Evolutionary conservation across 2,888 invertebrate species (phyloP), one percentile per base, ranked within the genome.

Genomic region (Ectemnius continuus): DNA sequence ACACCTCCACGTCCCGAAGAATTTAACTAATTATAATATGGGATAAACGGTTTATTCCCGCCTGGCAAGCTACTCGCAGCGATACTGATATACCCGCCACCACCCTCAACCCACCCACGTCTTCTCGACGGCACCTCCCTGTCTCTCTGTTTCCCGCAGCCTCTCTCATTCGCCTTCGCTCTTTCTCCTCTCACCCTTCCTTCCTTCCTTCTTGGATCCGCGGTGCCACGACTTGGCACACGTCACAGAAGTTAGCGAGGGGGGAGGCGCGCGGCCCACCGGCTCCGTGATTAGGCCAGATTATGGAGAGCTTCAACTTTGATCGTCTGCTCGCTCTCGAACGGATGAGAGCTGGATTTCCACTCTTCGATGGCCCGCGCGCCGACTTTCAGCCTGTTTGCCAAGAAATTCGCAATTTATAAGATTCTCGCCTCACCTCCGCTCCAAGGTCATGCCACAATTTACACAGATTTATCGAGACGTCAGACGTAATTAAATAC

Each of bases 1-100:
- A 90, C 90, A 90, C 89, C 89, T 89, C 85, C 85, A 85, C 87
- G 88, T 89, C 89, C 84, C 88, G 88, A 90, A 90, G 89, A 90
- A 91, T 90, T 90, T 89, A 89, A 89, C 89, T 90, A 90, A 90
- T 90, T 90, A 90, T 90, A 90, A 90, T 89, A 89, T 88, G 87
- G 88, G 89, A 90, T 91, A 90, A 90, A 90, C 88, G 88, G 88
- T 88, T 89, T 88, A 89, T 87, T 88, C 87, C 88, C 86, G 88
- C 86, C 87, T 87, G 86, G 87, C 86, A 88, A 87, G 84, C 87
- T 87, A 87, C 86, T 85, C 83, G 82, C 83, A 84, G 81, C 88
- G 86, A 89, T 88, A 87, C 88, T 87, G 87, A 88, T 89, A 88
- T 52, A 52, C 73, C 63, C 72, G 79, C 82, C 78, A 81, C 70